Percentiles rank a stretch among this genome's conserved stretches.
Conservation (phyloP, 2,888 invertebrate genomes). For the Germaria angustata region DNA sequence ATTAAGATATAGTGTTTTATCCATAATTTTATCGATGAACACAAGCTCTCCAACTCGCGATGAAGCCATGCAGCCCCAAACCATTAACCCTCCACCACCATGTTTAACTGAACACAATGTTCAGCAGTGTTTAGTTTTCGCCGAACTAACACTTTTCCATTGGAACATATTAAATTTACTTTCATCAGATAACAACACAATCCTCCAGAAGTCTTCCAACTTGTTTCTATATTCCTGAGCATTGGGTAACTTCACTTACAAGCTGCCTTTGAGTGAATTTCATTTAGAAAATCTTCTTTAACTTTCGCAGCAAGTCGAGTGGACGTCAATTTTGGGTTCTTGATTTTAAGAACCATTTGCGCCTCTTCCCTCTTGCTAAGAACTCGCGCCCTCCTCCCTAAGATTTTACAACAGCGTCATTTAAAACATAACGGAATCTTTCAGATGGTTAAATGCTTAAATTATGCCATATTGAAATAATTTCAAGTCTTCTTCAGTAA, state of each 20-base stretch:
- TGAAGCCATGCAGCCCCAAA: conserved; percentile 10
- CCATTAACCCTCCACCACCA: conserved; percentile 5
- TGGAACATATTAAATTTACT: too few relatives aligned
- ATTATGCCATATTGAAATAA: too few relatives aligned
- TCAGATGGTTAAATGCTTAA: too few relatives aligned
- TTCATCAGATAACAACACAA: not conserved
- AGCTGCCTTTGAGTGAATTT: conserved; percentile 35
- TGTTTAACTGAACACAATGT: too few relatives aligned
- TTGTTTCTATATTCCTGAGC: not conserved
- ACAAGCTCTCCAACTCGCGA: conserved; percentile 7
- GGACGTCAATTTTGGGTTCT: conserved; percentile 18
- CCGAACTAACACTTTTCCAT: too few relatives aligned
- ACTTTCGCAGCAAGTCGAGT: not conserved
- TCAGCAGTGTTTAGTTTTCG: too few relatives aligned
- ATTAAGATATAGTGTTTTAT: not conserved
- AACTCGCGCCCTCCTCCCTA: conserved; percentile 2
- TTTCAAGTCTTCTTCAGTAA: too few relatives aligned
- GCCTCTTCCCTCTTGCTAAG: not conserved
- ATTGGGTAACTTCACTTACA: conserved; percentile 14
- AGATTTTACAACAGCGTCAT: too few relatives aligned
- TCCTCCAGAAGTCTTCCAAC: too few relatives aligned
- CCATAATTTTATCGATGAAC: too few relatives aligned
- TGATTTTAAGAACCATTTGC: conserved; percentile 19
- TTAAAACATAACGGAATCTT: too few relatives aligned
- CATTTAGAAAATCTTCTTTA: conserved; percentile 6